Conservation (phyloP, 2,888 invertebrate species). For the Lottia gigantea region DNA sequence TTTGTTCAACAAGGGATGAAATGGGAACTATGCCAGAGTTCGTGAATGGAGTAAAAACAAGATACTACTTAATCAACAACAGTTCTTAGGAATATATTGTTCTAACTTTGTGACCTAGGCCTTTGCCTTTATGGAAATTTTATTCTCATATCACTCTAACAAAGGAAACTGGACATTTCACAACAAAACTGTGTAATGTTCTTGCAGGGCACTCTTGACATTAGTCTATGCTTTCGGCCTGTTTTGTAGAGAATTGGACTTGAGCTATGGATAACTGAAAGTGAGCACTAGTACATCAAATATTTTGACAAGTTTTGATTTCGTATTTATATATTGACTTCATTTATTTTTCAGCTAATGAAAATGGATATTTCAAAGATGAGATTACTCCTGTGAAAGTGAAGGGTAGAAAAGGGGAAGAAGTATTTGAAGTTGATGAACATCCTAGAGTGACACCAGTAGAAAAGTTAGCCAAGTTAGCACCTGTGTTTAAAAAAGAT, state of each 20-base stretch:
- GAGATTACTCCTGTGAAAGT: conserved; percentile 89
- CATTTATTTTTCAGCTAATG: conserved; percentile 77
- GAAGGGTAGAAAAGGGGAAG: conserved; percentile 78
- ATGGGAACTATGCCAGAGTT: no score
- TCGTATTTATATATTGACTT: no score
- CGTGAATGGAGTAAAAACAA: no score
- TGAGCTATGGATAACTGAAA: neutral
- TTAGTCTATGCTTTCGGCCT: neutral
- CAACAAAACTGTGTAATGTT: no score
- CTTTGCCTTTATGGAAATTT: no score
- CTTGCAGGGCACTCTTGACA: no score
- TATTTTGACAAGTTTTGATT: no score
- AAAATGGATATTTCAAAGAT: conserved; percentile 87
- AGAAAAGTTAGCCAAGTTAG: conserved; percentile 86
- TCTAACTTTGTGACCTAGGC: no score
- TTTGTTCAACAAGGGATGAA: neutral
- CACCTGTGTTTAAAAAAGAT: conserved; percentile 91
- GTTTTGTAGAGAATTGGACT: neutral
- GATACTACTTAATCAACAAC: no score
- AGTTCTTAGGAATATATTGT: no score
- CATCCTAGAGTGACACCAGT: conserved; percentile 88
- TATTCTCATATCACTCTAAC: no score
- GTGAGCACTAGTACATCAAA: neutral
- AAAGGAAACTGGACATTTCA: no score
- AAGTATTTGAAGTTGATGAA: conserved; percentile 88